These are phyloP conservation scores for Serripes groenlandicus DNA, from an alignment of 2,888 invertebrate genomes.

Conservation along the genomic window DNA sequence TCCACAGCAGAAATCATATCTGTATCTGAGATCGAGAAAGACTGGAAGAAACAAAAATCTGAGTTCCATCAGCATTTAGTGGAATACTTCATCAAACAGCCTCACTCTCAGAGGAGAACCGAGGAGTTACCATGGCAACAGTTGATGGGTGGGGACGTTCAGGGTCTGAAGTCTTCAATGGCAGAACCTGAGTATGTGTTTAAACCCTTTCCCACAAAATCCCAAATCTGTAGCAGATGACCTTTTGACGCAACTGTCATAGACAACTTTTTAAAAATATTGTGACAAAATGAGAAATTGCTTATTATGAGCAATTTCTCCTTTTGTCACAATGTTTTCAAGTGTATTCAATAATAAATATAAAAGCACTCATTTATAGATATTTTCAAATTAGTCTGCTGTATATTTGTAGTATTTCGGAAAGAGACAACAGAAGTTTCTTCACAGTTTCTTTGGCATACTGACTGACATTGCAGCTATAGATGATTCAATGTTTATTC, in stretches of 20 bases:
- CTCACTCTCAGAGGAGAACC: conserved; percentile 69
- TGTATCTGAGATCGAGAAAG: conserved; percentile 59
- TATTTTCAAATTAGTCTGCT: too few species aligned
- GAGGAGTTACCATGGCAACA: conserved; percentile 84
- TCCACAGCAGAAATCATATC: conserved; percentile 66
- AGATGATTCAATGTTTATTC: too few species aligned
- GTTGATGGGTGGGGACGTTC: conserved; percentile 76
- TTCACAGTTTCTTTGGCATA: too few species aligned
- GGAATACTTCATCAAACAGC: conserved; percentile 74
- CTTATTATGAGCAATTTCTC: background rate
- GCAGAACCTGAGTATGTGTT: conserved; percentile 78
- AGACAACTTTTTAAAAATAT: background rate
- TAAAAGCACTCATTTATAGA: too few species aligned
- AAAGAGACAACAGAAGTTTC: too few species aligned
- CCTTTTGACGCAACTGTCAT: too few species aligned
- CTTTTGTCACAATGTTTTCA: background rate
- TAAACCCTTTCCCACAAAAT: too few species aligned
- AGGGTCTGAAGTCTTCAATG: conserved; percentile 72
- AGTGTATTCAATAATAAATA: too few species aligned
- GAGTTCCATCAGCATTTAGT: conserved; percentile 79
- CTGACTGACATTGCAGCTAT: too few species aligned
- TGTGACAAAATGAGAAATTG: background rate
- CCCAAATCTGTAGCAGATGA: too few species aligned
- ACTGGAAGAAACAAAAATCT: conserved; percentile 74
- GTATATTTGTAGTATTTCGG: too few species aligned